phyloP scores from a whole-genome alignment of 1,140 invertebrate genomes.

The Pseudachorutes palmiensis region DNA sequence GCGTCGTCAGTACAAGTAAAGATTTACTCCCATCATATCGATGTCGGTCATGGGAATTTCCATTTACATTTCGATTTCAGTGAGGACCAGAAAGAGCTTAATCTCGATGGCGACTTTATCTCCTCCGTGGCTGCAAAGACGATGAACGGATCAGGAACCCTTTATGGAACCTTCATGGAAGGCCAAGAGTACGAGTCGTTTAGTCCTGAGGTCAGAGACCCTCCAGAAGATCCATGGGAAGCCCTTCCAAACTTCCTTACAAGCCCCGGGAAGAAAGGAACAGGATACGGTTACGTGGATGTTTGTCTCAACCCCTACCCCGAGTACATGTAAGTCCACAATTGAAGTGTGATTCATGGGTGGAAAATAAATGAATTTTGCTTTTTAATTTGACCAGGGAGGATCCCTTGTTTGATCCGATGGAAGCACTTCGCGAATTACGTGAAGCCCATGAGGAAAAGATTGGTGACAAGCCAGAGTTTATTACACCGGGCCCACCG shows the following conservation, averaged over 20 bases:
- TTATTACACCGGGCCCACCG: constrained; percentile 16
- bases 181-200: constrained; percentile 19
- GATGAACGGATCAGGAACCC: constrained; percentile 36
- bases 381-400: constrained; percentile 12
- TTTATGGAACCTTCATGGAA: constrained; percentile 35
- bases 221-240: constrained; percentile 8
- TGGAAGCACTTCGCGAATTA: constrained; percentile 18
- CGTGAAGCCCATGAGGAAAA: constrained; percentile 25
- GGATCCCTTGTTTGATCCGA: constrained; percentile 30
- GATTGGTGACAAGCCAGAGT: constrained; percentile 16
- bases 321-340: constrained; percentile 20
- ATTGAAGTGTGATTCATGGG: background rate
- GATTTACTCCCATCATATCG: too few species aligned
- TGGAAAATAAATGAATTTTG: background rate
- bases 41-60: background rate
- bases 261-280: constrained; percentile 35
- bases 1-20: constrained; percentile 21
- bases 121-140: constrained; percentile 16
- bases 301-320: constrained; percentile 31
- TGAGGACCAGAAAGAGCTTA: constrained; percentile 17
- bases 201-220: constrained; percentile 14
- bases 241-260: constrained; percentile 27
- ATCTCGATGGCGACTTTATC: constrained; percentile 20
- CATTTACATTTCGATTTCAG: constrained; percentile 2
- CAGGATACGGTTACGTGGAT: constrained; percentile 33